phyloP scores from a whole-genome alignment of 2,888 invertebrate species.

The Gasteruption jaculator region DNA sequence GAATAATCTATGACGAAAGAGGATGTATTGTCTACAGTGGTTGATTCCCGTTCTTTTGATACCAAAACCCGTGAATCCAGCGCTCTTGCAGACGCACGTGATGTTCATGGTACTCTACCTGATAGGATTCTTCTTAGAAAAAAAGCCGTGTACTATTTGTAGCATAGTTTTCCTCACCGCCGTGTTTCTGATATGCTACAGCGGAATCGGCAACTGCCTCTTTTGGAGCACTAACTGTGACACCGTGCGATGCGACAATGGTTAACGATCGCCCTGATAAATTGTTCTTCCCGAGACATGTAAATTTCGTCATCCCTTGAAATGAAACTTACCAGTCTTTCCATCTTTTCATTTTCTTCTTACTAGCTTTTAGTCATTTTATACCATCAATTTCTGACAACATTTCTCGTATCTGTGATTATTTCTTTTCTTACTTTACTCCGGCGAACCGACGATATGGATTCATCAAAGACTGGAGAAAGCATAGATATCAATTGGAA shows the following conservation, averaged over 20 bases:
- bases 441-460: too few species aligned
- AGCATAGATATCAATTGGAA: too few species aligned
- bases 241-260: constrained; percentile 41
- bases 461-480: too few species aligned
- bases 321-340: too few species aligned
- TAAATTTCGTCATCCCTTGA: too few species aligned
- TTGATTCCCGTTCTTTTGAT: constrained; percentile 94
- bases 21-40: constrained; percentile 97
- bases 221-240: constrained; percentile 86
- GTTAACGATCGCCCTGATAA: constrained; percentile 29
- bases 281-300: background rate
- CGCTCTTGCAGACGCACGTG: constrained; percentile 90
- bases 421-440: too few species aligned
- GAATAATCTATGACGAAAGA: too few species aligned
- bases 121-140: constrained; percentile 93
- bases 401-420: too few species aligned
- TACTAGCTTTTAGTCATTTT: too few species aligned
- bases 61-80: constrained; percentile 96
- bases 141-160: constrained; percentile 97
- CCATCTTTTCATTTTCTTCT: too few species aligned
- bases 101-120: constrained; percentile 97
- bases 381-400: too few species aligned
- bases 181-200: constrained; percentile 92
- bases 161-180: constrained; percentile 91
- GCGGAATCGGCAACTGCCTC: constrained; percentile 91